Conservation (phyloP, 2,113 vertebrate species). For the Morone saxatilis region DNA sequence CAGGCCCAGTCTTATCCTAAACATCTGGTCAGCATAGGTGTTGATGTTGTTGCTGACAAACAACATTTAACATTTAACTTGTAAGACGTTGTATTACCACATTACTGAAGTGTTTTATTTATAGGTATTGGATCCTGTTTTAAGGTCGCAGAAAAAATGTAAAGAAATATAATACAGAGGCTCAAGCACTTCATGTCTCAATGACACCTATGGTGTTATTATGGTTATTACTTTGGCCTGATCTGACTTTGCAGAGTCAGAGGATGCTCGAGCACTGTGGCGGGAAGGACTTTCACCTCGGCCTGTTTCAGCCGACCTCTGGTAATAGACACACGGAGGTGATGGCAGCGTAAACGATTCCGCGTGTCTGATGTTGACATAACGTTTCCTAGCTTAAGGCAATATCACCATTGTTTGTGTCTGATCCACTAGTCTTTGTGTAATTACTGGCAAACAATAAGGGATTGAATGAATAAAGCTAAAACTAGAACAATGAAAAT, state of each 20-base stretch:
- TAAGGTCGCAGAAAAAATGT: background rate
- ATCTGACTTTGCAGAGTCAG: constrained; percentile 10
- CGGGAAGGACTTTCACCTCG: background rate
- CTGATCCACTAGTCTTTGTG: background rate
- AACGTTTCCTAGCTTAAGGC: background rate
- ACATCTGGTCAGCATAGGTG: background rate
- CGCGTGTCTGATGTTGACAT: constrained; percentile 18
- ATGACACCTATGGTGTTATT: constrained; percentile 15
- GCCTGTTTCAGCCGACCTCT: constrained; percentile 23
- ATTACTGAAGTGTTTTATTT: constrained; percentile 10
- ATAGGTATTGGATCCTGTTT: background rate
- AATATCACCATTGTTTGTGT: background rate
- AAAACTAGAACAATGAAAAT: background rate
- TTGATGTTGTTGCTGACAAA: background rate
- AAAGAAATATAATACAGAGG: background rate
- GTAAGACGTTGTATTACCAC: background rate
- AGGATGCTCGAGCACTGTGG: background rate
- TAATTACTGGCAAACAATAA: background rate
- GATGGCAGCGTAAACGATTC: constrained; percentile 4
- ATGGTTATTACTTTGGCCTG: constrained; percentile 34
- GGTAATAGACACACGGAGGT: background rate
- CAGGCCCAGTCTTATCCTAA: background rate
- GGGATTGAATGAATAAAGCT: background rate
- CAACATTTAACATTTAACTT: background rate
- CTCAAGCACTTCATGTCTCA: background rate